Percentiles rank a stretch among this genome's conserved stretches.
Evolutionary conservation across 2,113 vertebrate genomes (phyloP).

Genomic region (Telmatochromis sp.): DNA sequence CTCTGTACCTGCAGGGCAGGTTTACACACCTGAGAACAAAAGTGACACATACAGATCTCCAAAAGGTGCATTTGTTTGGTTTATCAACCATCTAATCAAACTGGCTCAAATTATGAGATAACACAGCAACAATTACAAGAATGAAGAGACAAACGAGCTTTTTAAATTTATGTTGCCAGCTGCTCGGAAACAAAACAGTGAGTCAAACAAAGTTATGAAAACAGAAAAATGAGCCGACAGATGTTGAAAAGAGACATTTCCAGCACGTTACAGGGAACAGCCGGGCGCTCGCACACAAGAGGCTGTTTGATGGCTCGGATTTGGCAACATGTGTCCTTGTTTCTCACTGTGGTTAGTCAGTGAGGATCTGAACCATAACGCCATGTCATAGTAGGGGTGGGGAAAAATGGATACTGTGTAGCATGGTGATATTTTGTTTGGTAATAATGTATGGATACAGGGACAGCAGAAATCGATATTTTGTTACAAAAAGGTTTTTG

Average conservation of each 20-base stretch:
- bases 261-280: neutral
- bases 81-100: neutral
- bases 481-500: too few relatives aligned
- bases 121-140: neutral
- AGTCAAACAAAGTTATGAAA: neutral
- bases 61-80: neutral
- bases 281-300: neutral
- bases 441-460: too few relatives aligned
- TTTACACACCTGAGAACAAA: neutral
- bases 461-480: too few relatives aligned
- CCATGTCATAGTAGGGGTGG: neutral
- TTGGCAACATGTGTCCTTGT: neutral
- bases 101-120: neutral
- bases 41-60: neutral
- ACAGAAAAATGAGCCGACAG: neutral
- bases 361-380: neutral
- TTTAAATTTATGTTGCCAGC: neutral
- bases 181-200: neutral
- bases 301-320: neutral
- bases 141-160: neutral
- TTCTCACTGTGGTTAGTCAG: neutral
- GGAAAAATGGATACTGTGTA: accelerated
- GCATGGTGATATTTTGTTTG: too few relatives aligned
- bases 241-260: neutral
- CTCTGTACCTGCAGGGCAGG: neutral